Conservation (phyloP, 1,140 invertebrate genomes). For the Druon quercuslanigerum region DNA sequence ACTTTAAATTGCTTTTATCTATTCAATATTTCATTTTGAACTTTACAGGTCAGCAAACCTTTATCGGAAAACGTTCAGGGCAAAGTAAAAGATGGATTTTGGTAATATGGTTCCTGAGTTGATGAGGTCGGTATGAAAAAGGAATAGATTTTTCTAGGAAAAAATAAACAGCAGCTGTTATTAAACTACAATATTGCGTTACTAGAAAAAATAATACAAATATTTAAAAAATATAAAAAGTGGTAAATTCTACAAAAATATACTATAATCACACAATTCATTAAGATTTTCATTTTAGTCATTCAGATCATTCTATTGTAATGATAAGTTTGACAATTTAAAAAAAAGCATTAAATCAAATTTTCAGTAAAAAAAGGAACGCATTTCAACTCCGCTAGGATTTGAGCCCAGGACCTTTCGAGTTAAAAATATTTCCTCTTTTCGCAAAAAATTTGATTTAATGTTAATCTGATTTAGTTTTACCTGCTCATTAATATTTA, state of each 20-base stretch:
- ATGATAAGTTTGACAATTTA: no score
- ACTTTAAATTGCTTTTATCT: slow-evolving; percentile 21
- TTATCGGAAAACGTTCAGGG: slow-evolving; percentile 55
- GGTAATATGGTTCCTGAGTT: slow-evolving; percentile 47
- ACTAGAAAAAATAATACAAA: not conserved
- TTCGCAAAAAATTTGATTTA: no score
- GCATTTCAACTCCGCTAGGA: no score
- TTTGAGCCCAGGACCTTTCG: no score
- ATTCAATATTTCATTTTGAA: slow-evolving; percentile 15
- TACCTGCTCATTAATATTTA: no score
- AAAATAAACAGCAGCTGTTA: not conserved
- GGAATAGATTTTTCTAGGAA: not conserved
- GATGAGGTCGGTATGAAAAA: slow-evolving; percentile 46
- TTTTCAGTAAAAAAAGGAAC: no score
- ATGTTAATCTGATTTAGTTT: no score
- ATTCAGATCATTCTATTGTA: no score
- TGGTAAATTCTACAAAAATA: not conserved
- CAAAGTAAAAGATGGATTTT: slow-evolving; percentile 51
- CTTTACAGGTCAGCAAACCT: slow-evolving; percentile 32
- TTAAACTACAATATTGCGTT: not conserved
- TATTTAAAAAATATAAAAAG: not conserved
- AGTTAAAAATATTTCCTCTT: no score
- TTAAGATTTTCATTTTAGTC: no score
- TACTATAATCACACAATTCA: no score
- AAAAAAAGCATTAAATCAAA: no score